Conservation (phyloP, 2,113 vertebrate genomes). For the Vombatus ursinus region DNA sequence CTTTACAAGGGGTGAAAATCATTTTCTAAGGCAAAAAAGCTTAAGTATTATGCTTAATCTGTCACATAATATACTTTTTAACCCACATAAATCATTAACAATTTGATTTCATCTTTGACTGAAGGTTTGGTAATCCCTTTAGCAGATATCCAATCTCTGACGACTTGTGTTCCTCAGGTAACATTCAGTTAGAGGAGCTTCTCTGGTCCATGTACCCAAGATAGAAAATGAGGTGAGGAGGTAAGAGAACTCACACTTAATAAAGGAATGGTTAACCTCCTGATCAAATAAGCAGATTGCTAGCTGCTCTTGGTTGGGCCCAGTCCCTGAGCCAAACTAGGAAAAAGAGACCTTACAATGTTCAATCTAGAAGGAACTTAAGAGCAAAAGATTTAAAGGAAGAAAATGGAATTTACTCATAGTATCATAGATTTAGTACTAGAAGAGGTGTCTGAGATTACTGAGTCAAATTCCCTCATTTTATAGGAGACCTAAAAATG, state of each 20-base stretch:
- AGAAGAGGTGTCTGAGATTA: neutral
- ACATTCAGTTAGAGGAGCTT: constrained; percentile 7
- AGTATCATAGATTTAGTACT: neutral
- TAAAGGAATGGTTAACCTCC: neutral
- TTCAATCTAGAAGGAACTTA: neutral
- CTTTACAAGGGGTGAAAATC: neutral
- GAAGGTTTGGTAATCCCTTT: neutral
- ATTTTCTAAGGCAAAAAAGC: constrained; percentile 47
- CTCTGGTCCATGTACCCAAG: neutral
- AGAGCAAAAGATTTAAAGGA: neutral
- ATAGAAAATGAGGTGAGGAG: constrained; percentile 15
- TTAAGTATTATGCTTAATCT: constrained; percentile 60
- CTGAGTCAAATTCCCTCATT: neutral
- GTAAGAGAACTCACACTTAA: neutral
- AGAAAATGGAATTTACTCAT: neutral
- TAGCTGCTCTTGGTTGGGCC: neutral
- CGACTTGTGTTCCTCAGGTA: constrained; percentile 40
- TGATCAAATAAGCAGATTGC: neutral
- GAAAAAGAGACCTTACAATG: neutral
- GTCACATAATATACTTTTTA: constrained; percentile 4
- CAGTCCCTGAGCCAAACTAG: neutral
- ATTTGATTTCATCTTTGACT: constrained; percentile 55
- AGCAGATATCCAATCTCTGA: constrained; percentile 50
- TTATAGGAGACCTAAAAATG: neutral
- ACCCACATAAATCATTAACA: constrained; percentile 58